Evolutionary conservation across 2,797 vertebrate genomes (phyloP), one percentile per base, ranked within the genome.

Genomic region (Natrix natrix): DNA sequence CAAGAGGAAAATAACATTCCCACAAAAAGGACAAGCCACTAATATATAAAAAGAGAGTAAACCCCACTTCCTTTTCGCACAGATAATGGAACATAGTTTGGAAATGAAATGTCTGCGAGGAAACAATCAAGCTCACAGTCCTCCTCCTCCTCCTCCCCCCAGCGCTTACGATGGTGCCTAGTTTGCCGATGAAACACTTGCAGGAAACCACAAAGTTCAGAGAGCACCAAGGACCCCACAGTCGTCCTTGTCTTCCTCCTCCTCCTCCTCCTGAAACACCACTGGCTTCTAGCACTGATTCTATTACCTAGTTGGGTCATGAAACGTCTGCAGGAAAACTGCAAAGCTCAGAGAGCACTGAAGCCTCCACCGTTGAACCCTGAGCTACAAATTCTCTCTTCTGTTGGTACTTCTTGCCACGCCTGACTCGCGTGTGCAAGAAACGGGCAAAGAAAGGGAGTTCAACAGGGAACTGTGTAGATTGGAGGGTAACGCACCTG

Each of bases 401-500:
- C n/a, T 3, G 1, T 17, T 8, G 66, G 13, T 1, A 0, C n/a
- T 37, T 95, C 95, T 91, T 2, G 16, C 56, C 13, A 28, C 5
- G 1, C n/a, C 94, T 95, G 90, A 43, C 93, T 94, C 92, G 94
- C 94, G 88, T 89, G 17, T 93, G 96, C 94, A 94, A 94, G 94
- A 96, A 96, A 92, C 95, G 95, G 93, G 89, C 93, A 96, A 94
- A 91, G 37, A 96, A 94, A 91, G 22, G 91, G 74, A 32, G 5
- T 6, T n/a, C 14, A 92, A 95, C 92, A 96, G 95, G 92, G 83
- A 93, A 95, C 89, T 88, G 92, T 93, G 94, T 95, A 93, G 59
- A 13, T 43, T n/a, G 55, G 94, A 96, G 95, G 91, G 95, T 96
- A 94, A 95, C 93, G 90, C 93, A 95, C 95, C 95, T 96, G 94